phyloP scores from a whole-genome alignment of 2,797 vertebrate genomes.

The Sebastes diploproa region DNA sequence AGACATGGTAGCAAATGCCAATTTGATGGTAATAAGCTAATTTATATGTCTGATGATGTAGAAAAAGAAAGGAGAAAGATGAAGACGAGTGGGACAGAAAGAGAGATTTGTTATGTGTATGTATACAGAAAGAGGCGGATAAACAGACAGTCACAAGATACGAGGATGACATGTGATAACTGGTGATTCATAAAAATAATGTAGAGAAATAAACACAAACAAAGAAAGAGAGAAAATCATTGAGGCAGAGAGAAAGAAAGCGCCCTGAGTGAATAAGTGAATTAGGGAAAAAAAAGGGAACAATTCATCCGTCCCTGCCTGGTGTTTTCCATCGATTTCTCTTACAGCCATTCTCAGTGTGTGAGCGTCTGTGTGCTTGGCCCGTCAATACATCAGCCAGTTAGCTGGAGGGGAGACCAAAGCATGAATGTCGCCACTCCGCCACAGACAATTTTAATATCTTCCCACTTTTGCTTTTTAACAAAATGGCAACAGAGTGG shows the following conservation, averaged over 20 bases:
- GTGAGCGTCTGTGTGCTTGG: slow-evolving; percentile 17
- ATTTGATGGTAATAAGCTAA: neutral
- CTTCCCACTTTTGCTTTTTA: neutral
- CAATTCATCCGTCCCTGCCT: slow-evolving; percentile 22
- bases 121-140: neutral
- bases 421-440: neutral
- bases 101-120: neutral
- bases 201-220: neutral
- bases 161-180: slow-evolving; percentile 4
- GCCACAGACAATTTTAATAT: slow-evolving; percentile 5
- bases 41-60: neutral
- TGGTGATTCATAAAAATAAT: slow-evolving; percentile 2
- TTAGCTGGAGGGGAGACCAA: slow-evolving; percentile 12
- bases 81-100: neutral
- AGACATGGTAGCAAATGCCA: neutral
- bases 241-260: neutral
- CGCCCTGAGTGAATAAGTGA: slow-evolving; percentile 10
- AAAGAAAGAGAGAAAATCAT: neutral
- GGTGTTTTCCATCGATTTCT: slow-evolving; percentile 58
- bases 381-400: slow-evolving; percentile 41
- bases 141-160: neutral
- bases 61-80: neutral
- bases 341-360: slow-evolving; percentile 34
- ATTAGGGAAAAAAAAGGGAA: slow-evolving; percentile 4
- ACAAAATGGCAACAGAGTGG: slow-evolving; percentile 11